A percentile compares a stretch with the other conserved stretches of the same genome.
Evolutionary conservation across 2,113 vertebrate genomes (phyloP).

Genomic region (Cryptomyrus ogoouensis): DNA sequence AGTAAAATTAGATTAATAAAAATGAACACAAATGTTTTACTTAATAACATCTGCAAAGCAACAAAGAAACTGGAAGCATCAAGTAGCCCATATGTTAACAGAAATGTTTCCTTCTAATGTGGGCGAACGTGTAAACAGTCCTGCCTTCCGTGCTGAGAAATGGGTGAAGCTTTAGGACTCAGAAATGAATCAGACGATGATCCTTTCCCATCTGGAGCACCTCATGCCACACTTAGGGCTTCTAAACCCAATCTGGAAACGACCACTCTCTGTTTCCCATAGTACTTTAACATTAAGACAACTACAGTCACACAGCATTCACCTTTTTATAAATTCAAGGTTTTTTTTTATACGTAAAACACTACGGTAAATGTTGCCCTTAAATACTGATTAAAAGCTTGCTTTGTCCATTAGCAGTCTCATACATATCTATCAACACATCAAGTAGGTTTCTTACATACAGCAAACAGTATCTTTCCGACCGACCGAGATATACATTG

Average conservation of each 20-base stretch:
- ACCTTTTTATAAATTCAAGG: neutral
- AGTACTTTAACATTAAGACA: neutral
- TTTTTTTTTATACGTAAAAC: neutral
- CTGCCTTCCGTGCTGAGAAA: neutral
- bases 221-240: neutral
- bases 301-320: neutral
- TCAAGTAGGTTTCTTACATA: neutral
- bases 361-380: neutral
- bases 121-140: neutral
- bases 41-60: neutral
- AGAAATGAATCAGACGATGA: neutral
- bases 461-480: neutral
- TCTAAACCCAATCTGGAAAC: neutral
- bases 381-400: neutral
- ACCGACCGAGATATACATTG: neutral
- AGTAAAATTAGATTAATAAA: neutral
- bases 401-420: neutral
- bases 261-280: neutral
- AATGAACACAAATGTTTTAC: neutral
- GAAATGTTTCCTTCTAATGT: neutral
- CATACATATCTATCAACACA: neutral
- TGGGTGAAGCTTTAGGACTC: neutral
- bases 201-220: neutral
- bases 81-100: neutral
- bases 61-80: neutral